These are phyloP conservation scores for Kryptolebias marmoratus DNA, from an alignment of 2,113 vertebrate genomes.

Conservation along the genomic window DNA sequence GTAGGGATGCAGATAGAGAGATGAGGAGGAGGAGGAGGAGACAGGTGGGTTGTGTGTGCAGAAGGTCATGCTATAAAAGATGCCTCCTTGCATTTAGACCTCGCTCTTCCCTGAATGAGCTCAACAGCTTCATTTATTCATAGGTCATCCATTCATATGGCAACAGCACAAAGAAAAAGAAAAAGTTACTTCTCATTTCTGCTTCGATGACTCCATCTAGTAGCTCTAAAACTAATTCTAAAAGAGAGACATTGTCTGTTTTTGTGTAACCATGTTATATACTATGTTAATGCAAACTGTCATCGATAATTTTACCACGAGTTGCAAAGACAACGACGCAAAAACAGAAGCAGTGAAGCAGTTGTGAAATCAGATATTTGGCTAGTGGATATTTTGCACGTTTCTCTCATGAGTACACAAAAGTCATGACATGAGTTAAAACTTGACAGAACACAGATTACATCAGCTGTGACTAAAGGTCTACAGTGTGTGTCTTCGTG, in stretches of 20 bases:
- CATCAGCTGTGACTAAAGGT: no score
- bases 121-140: slow-evolving; percentile 39
- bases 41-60: slow-evolving; percentile 39
- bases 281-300: no score
- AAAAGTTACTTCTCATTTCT: not conserved
- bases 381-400: no score
- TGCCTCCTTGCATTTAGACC: slow-evolving; percentile 65
- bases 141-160: slow-evolving; percentile 22
- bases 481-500: no score
- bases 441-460: no score
- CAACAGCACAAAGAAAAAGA: not conserved
- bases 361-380: no score
- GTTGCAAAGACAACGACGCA: no score
- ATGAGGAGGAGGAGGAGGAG: not conserved
- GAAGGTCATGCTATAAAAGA: slow-evolving; percentile 68
- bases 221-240: not conserved
- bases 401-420: no score
- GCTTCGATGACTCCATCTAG: slow-evolving; percentile 16
- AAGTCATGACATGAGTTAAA: no score
- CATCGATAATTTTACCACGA: no score
- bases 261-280: no score
- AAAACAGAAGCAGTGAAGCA: no score
- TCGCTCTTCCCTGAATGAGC: slow-evolving; percentile 30
- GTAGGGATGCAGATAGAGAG: slow-evolving; percentile 10
- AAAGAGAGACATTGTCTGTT: not conserved